Base-by-base conservation (phyloP, 2,888 invertebrate genomes). In the Darwinula stevensoni region DNA sequence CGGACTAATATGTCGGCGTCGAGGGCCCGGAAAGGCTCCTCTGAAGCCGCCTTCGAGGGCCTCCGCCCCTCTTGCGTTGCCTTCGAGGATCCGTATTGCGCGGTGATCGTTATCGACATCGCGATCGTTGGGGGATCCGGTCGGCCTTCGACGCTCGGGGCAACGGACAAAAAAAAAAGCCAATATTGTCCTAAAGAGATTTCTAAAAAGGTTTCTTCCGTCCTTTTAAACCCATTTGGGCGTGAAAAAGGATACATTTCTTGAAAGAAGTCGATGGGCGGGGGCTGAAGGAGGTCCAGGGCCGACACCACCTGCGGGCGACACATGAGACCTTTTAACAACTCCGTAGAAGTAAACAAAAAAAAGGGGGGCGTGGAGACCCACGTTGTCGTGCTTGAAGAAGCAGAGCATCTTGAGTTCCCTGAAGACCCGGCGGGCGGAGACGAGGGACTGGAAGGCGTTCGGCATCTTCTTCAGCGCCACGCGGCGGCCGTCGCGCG, bases 391-490 rank as follows among this genome's bases (percentile, higher is more conserved):
- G 58, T 97, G 94, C 63, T 88, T 86, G 65, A 97, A 94, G 61
- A 86, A 88, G 57, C 86, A 86, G 42, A 97, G 67, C 94, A 97
- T 97, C 61, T 84, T 80, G 49, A 97, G 67, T 59, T 97, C 97
- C 44, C 97, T 67, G 61, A 91, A 97, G 45, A 94, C 94, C 47
- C 97, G 68, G 54, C 91, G 91, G 53, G 88, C 86, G 47, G 94
- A 94, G 48, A 97, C 84, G 52, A 94, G 66, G 50, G 91, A 94
- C 59, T 94, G 94, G 68, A 97, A 97, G 56, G 97, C 94, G 62
- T 94, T 94, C 44, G 97, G 94, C 65, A 97, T 72, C 63, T 97
- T 97, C 62, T 97, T 97, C 47, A 97, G 67, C 42, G 97, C 97
- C 46, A 97, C 91, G 49, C 91, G 66, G 52, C 86, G 73, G 44